Evolutionary conservation across 2,113 vertebrate genomes (phyloP).

Genomic region (Hydropotes inermis): DNA sequence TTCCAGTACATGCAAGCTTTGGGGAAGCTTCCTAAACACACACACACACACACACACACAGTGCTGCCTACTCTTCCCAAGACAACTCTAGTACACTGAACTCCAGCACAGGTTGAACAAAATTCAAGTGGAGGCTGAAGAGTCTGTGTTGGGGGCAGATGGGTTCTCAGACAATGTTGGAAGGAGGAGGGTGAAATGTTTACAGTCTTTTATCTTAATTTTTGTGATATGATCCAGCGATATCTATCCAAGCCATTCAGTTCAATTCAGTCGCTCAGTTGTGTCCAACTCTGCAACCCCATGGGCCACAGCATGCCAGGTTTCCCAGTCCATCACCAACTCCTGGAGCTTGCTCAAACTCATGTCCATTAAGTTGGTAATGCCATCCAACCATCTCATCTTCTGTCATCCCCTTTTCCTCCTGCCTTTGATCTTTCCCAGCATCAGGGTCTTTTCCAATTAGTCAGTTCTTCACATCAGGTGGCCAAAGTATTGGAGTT

Average conservation of each 20-base stretch:
- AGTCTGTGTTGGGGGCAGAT: neutral
- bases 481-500: neutral
- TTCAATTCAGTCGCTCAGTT: neutral
- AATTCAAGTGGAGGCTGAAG: constrained; percentile 28
- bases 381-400: neutral
- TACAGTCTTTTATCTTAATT: constrained; percentile 79
- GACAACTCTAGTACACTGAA: neutral
- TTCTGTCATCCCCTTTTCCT: fast-evolving
- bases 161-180: neutral
- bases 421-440: neutral
- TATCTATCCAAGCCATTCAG: constrained; percentile 35
- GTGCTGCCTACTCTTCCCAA: neutral
- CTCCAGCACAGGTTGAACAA: neutral
- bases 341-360: neutral
- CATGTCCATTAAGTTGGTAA: neutral
- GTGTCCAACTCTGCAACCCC: neutral
- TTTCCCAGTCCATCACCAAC: neutral
- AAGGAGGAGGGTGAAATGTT: constrained; percentile 4
- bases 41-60: neutral
- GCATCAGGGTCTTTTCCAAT: neutral
- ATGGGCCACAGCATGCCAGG: neutral
- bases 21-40: neutral
- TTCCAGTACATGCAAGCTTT: neutral
- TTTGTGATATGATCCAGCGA: constrained; percentile 81
- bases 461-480: neutral